phyloP scores from a whole-genome alignment of 2,888 invertebrate species.

The Euphydryas editha region DNA sequence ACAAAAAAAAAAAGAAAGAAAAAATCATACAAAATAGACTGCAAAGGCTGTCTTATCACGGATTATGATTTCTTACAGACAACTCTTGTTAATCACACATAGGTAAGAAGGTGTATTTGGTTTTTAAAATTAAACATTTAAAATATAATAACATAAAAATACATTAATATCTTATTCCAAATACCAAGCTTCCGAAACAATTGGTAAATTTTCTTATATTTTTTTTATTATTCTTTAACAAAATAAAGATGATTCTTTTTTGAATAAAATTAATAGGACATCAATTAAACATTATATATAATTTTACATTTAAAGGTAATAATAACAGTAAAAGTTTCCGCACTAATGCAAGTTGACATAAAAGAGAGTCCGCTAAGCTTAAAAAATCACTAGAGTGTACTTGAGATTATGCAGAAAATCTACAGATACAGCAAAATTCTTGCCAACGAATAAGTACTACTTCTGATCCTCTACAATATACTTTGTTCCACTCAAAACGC shows the following conservation, averaged over 20 bases:
- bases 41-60: too few relatives aligned
- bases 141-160: too few relatives aligned
- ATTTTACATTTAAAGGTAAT: neutral
- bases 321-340: neutral
- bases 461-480: slow-evolving; percentile 48
- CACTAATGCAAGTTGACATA: slow-evolving; percentile 23
- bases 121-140: too few relatives aligned
- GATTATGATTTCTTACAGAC: too few relatives aligned
- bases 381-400: slow-evolving; percentile 73
- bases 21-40: too few relatives aligned
- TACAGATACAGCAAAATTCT: slow-evolving; percentile 78
- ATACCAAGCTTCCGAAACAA: too few relatives aligned
- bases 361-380: slow-evolving; percentile 63
- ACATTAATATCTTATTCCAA: too few relatives aligned
- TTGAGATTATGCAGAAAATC: slow-evolving; percentile 72
- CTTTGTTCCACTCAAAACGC: slow-evolving; percentile 46
- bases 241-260: neutral
- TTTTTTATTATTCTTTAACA: too few relatives aligned
- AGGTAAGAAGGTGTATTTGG: too few relatives aligned
- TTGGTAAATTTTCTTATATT: neutral
- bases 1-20: too few relatives aligned
- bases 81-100: too few relatives aligned
- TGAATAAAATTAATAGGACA: neutral
- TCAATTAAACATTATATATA: too few relatives aligned
- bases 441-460: slow-evolving; percentile 73